Percentiles rank a stretch among this genome's conserved stretches.
These are phyloP conservation scores for Sarcophaga variegata DNA, from an alignment of 2,888 invertebrate genomes.

Conservation along the genomic window DNA sequence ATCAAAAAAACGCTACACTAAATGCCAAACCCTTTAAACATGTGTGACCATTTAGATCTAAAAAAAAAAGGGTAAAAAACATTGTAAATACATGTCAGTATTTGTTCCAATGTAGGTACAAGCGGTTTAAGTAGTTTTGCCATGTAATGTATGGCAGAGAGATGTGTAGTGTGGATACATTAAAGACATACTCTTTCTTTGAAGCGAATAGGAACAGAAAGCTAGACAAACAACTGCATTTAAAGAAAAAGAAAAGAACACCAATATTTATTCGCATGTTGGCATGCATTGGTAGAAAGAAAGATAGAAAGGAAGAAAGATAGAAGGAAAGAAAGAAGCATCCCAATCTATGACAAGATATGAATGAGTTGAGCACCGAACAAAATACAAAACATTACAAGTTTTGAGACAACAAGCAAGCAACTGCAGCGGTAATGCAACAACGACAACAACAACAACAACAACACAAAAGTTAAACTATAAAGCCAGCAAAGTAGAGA, in stretches of 20 bases:
- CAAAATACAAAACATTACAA: constrained; percentile 66
- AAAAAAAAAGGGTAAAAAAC: too few relatives aligned
- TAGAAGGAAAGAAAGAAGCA: constrained; percentile 43
- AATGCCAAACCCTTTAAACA: background rate
- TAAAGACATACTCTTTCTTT: background rate
- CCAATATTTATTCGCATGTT: constrained; percentile 65
- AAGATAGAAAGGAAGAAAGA: too few relatives aligned
- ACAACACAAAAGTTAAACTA: constrained; percentile 29
- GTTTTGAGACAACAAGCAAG: constrained; percentile 26
- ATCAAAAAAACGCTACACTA: background rate
- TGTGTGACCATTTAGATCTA: background rate
- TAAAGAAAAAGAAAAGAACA: background rate
- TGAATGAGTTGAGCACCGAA: constrained; percentile 65
- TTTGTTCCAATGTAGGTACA: constrained; percentile 5
- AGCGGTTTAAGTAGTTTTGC: constrained; percentile 35
- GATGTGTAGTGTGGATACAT: constrained; percentile 51
- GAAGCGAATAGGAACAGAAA: constrained; percentile 25
- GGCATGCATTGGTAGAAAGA: constrained; percentile 51
- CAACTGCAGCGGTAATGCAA: background rate
- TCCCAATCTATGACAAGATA: constrained; percentile 68
- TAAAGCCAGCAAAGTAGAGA: constrained; percentile 28
- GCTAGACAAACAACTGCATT: constrained; percentile 29
- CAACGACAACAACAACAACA: constrained; percentile 32
- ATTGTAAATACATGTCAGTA: background rate
- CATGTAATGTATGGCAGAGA: constrained; percentile 25